Percentiles rank a stretch among this genome's conserved stretches.
Conservation (phyloP, 92 coral and sea anemone genomes). For the Hydrozoanthus gracilis region DNA sequence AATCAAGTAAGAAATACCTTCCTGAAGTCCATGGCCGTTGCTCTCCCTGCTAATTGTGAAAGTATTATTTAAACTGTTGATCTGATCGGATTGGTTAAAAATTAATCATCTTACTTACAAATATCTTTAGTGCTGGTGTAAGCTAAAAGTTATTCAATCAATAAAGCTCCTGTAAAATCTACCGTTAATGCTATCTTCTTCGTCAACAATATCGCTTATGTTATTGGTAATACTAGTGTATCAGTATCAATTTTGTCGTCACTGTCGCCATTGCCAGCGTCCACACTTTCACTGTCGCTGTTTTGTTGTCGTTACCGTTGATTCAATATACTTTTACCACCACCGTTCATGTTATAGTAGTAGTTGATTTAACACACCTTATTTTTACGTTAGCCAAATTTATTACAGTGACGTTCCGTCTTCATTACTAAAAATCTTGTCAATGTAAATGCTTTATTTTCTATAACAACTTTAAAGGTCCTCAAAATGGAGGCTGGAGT, state of each 20-base stretch:
- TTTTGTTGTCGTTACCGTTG: no score
- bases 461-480: background rate
- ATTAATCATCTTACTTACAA: no score
- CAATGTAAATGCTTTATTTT: background rate
- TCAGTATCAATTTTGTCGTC: background rate
- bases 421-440: background rate
- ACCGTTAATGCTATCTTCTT: no score
- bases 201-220: no score
- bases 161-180: no score
- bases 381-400: background rate
- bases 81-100: no score
- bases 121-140: no score
- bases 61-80: background rate
- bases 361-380: background rate
- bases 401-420: no score
- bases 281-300: background rate
- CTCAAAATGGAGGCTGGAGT: constrained; percentile 6
- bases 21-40: no score
- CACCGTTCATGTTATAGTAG: background rate
- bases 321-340: background rate
- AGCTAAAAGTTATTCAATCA: no score
- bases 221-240: background rate
- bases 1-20: no score
- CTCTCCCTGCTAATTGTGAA: background rate
- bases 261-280: background rate